Evolutionary conservation across 1,140 invertebrate species (phyloP).

Genomic region (Apis dorsata): DNA sequence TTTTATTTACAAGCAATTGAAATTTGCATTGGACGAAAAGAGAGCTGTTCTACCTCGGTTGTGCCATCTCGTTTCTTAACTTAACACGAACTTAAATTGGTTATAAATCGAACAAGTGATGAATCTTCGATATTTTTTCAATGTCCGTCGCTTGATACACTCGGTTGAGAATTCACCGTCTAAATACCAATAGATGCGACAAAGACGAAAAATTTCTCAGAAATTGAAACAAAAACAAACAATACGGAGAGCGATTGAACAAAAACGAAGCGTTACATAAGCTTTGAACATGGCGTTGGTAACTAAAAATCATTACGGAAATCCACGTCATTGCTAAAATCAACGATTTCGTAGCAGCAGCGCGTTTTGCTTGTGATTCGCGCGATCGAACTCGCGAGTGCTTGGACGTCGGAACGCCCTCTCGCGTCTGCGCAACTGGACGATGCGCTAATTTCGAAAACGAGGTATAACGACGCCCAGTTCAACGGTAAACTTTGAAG

Average conservation of each 20-base stretch:
- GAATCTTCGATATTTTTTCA: no score
- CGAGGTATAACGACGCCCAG: conserved; percentile 30
- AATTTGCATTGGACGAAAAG: no score
- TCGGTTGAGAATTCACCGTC: not conserved
- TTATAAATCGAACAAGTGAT: no score
- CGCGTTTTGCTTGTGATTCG: not conserved
- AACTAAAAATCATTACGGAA: conserved; percentile 31
- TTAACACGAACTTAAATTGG: no score
- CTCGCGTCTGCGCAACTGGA: not conserved
- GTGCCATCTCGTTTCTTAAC: no score
- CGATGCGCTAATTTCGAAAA: conserved; percentile 37
- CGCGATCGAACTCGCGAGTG: not conserved
- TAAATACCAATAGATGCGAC: not conserved
- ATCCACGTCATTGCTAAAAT: conserved; percentile 25
- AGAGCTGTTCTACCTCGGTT: no score
- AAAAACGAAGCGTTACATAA: conserved; percentile 27
- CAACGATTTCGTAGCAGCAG: not conserved
- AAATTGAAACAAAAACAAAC: not conserved
- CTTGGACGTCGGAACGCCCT: not conserved
- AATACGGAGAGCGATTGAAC: not conserved
- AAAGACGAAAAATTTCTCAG: not conserved
- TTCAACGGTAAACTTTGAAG: conserved; percentile 45
- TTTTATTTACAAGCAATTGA: no score
- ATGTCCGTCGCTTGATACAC: no score
- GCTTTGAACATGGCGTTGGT: not conserved